Evolutionary conservation across 1,140 invertebrate species (phyloP), one percentile per base, ranked within the genome.

Genomic region (Caenorhabditis inopinata): DNA sequence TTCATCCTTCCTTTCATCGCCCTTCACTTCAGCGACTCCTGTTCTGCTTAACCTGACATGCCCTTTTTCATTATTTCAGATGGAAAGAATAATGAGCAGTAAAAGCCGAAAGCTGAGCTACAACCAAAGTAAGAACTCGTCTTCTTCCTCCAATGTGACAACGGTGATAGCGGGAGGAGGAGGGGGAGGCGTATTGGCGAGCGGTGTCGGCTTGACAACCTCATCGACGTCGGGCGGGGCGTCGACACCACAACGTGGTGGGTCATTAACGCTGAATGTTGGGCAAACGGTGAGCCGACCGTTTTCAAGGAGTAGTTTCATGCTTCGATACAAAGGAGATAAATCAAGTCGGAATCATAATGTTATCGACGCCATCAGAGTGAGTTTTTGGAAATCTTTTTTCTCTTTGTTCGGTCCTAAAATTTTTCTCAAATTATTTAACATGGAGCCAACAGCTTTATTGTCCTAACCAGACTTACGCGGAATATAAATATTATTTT

Each of bases 21-120:
- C 32, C 32, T 38, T 38, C n/a, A n/a, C n/a, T n/a, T n/a, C n/a
- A n/a, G n/a, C n/a, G n/a, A n/a, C n/a, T n/a, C n/a, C n/a, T n/a
- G n/a, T n/a, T n/a, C n/a, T n/a, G n/a, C n/a, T n/a, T n/a, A n/a
- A n/a, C n/a, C n/a, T n/a, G n/a, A n/a, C n/a, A n/a, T n/a, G n/a
- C n/a, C 58, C 32, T 7, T 18, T 32, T n/a, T 32, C 51, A 12
- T 25, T 25, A 51, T 14, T 51, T 51, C 48, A 29, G 29, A 25
- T 16, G 27, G 35, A 68, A 68, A 7, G 23, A 23, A 68, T 38
- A 68, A 68, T 68, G 58, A 68, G 58, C 32, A 68, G 58, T 32
- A 68, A 68, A n/a, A 68, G 58, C 58, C 58, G 58, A 9, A 68
- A 68, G 58, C 58, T 68, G 11, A 68, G 58, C 58, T 32, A 68